phyloP scores from a whole-genome alignment of 2,797 vertebrate species.

The Clarias pachynema region DNA sequence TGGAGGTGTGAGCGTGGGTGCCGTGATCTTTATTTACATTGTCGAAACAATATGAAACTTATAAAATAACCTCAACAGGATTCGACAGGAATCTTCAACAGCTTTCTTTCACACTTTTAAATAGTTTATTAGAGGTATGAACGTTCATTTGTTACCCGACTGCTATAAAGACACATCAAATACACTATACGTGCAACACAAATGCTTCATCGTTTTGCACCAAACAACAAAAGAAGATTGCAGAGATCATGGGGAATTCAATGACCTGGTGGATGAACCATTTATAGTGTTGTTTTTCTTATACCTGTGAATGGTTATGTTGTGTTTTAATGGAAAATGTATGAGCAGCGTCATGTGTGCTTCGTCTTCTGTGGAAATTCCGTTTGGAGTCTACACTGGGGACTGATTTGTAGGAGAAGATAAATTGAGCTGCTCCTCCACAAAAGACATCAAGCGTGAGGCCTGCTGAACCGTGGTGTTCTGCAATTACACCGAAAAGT shows the following conservation, averaged over 20 bases:
- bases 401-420: constrained; percentile 46
- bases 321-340: neutral
- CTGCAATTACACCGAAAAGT: constrained; percentile 54
- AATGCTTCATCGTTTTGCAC: neutral
- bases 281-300: neutral
- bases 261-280: neutral
- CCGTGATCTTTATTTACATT: neutral
- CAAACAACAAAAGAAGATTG: neutral
- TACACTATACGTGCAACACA: neutral
- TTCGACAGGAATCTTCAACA: too few species aligned
- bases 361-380: constrained; percentile 22
- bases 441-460: constrained; percentile 48
- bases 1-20: neutral
- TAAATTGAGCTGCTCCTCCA: constrained; percentile 48
- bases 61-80: neutral
- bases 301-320: neutral
- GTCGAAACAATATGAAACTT: neutral
- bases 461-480: constrained; percentile 50
- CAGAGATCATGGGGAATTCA: neutral
- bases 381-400: constrained; percentile 21
- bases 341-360: neutral
- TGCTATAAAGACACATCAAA: neutral
- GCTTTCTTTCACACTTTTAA: neutral
- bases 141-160: neutral
- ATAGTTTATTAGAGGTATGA: neutral